Evolutionary conservation across 2,797 vertebrate genomes (phyloP), one percentile per base, ranked within the genome.

Genomic region (Tenualosa thibaudeaui): DNA sequence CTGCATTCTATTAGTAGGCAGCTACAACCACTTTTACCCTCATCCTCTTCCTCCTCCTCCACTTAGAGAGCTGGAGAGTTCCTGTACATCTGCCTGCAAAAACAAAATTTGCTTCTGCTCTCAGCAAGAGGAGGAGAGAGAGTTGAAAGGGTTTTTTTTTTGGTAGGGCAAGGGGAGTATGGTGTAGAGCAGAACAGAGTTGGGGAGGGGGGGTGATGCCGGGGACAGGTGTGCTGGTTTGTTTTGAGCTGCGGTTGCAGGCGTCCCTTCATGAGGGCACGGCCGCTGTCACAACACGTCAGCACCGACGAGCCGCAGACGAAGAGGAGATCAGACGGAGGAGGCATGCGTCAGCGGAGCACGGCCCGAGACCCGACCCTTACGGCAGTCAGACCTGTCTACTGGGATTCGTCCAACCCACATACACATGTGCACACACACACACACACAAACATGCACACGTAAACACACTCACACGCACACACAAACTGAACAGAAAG

Each of bases 211-310:
- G 24, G 62, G 0, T 31, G 62, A 37, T 71, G 65, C 12, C 3
- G 15, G 65, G 65, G 65, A 37, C 65, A 71, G 65, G 65, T 71
- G 65, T 40, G 65, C 65, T 71, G 65, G 65, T 71, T 31, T 71
- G 65, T 71, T 71, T 71, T 71, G 65, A 71, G 65, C 65, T 71
- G 65, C 15, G 65, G 65, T 71, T 26, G 10, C 31, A 71, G 26
- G 65, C 65, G 26, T 37, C 12, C 31, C 65, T 71, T 37, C 1
- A 37, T 37, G 65, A 71, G 65, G 65, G 65, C 65, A 71, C 65
- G 65, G 65, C 26, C 65, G 65, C 65, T 71, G 65, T 37, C 65
- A 71, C 65, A 71, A 71, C 65, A 71, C 65, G 26, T 71, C 65
- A 71, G 65, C 31, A 4, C 3, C 1, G 26, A 68, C 9, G 62